Evolutionary conservation across 2,797 vertebrate genomes (phyloP).

Genomic region (Tangara arthus): DNA sequence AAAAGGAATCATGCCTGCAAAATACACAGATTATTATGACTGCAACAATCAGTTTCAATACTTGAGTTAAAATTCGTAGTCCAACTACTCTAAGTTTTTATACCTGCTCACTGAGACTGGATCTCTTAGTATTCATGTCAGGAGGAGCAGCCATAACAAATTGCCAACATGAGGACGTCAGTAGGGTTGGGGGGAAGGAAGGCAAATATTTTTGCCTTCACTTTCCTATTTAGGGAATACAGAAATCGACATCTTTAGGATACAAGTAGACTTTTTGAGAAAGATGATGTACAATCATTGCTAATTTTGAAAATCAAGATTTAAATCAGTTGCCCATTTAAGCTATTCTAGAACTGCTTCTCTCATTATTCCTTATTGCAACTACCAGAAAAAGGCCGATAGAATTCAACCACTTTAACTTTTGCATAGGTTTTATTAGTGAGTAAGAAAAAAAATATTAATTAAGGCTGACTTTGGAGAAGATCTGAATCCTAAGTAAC

Average conservation of each 20-base stretch:
- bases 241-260: not conserved
- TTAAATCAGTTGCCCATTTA: not conserved
- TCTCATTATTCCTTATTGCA: not conserved
- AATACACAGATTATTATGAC: not conserved
- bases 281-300: not conserved
- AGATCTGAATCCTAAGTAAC: not conserved
- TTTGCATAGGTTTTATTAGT: not conserved
- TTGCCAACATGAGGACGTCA: not conserved
- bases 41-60: not conserved
- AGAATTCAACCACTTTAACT: not conserved
- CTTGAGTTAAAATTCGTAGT: not conserved
- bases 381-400: not conserved
- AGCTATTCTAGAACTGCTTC: not conserved
- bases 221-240: not conserved
- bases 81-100: not conserved
- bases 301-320: not conserved
- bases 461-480: not conserved
- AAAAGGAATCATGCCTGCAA: not conserved
- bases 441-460: rapidly evolving
- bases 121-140: not conserved
- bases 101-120: not conserved
- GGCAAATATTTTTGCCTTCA: not conserved
- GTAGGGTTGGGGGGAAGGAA: not conserved
- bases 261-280: not conserved
- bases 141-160: not conserved